These are phyloP conservation scores for Anguilla marmorata DNA, from an alignment of 2,797 vertebrate genomes.

Conservation along the genomic window DNA sequence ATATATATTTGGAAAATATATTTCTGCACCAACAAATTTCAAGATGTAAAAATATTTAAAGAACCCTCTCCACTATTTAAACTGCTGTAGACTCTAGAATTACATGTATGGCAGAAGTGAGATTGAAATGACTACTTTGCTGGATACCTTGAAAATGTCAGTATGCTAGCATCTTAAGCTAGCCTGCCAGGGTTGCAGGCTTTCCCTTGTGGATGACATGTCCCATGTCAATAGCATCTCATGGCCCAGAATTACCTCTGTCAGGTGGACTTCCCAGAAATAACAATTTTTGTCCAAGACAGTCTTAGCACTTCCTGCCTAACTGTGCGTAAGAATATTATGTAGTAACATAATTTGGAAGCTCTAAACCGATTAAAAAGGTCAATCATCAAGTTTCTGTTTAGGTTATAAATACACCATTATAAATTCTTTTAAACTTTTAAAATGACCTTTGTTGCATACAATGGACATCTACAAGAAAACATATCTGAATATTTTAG, in stretches of 20 bases:
- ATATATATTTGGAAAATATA: background rate
- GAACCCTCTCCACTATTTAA: background rate
- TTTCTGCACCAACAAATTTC: background rate
- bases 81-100: background rate
- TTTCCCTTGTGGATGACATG: background rate
- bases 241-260: background rate
- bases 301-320: background rate
- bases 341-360: background rate
- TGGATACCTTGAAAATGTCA: background rate
- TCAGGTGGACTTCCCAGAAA: background rate
- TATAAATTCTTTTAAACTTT: background rate
- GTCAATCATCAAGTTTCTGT: background rate
- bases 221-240: background rate
- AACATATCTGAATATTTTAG: background rate
- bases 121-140: background rate
- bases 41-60: background rate
- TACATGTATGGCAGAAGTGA: background rate
- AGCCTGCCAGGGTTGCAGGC: background rate
- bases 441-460: background rate
- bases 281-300: background rate
- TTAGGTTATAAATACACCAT: background rate
- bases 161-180: background rate
- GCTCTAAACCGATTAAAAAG: background rate
- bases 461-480: background rate
- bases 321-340: background rate